Evolutionary conservation across 2,113 vertebrate species (phyloP).

Genomic region (Agapornis roseicollis): DNA sequence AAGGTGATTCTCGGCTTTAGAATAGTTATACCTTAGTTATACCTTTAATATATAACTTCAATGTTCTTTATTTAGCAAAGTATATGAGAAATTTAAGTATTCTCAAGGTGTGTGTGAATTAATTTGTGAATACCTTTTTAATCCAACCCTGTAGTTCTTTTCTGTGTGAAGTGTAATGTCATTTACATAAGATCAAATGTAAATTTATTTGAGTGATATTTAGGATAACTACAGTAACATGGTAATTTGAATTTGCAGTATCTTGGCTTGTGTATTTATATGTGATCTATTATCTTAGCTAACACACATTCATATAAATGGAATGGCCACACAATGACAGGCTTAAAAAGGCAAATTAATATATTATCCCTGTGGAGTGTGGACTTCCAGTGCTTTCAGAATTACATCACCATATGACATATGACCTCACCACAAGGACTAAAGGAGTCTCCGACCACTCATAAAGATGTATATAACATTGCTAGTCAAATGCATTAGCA

Average conservation of each 20-base stretch:
- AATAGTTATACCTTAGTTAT: neutral
- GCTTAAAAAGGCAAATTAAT: neutral
- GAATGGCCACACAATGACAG: neutral
- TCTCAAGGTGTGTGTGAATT: neutral
- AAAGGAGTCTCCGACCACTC: neutral
- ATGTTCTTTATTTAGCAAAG: neutral
- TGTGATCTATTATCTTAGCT: neutral
- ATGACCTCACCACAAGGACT: conserved; percentile 18
- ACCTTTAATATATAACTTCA: neutral
- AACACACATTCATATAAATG: neutral
- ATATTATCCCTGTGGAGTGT: neutral
- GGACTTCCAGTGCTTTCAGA: neutral
- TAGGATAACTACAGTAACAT: neutral
- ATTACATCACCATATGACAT: conserved; percentile 11
- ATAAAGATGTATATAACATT: neutral
- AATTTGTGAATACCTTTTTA: neutral
- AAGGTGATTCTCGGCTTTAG: neutral
- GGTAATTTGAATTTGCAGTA: neutral
- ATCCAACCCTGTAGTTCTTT: neutral
- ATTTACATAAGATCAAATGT: neutral
- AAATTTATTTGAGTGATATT: conserved; percentile 12
- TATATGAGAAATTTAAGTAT: neutral
- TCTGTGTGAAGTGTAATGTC: neutral
- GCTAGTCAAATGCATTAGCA: neutral
- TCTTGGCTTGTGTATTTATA: neutral